Evolutionary conservation across 2,888 invertebrate species (phyloP).

Genomic region (Hartigia nigra): DNA sequence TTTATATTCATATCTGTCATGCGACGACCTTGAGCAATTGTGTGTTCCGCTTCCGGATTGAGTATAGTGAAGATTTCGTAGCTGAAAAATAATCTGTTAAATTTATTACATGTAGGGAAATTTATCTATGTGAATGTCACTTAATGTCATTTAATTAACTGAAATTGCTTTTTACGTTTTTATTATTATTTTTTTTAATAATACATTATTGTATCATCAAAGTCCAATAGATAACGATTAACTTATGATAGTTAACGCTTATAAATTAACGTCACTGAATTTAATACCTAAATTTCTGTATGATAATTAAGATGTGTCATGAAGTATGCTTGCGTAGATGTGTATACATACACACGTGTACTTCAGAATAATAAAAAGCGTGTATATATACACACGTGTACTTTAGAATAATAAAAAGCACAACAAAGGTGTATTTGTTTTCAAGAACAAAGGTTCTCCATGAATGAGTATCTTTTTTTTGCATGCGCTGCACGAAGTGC

Average conservation of each 20-base stretch:
- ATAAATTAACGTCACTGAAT: too few species aligned
- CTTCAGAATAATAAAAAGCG: background rate
- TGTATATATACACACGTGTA: too few species aligned
- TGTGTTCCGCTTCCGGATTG: background rate
- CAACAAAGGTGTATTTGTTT: background rate
- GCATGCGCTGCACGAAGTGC: background rate
- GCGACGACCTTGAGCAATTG: background rate
- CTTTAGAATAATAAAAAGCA: background rate
- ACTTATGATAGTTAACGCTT: too few species aligned
- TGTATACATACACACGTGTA: background rate
- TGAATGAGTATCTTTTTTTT: background rate
- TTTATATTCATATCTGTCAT: background rate
- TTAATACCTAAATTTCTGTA: too few species aligned
- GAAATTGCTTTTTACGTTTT: conserved; percentile 9
- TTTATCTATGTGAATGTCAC: background rate
- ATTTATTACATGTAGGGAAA: background rate
- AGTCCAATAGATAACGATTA: too few species aligned
- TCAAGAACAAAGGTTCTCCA: background rate
- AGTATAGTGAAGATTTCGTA: too few species aligned
- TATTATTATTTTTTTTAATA: too few species aligned
- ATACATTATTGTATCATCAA: background rate
- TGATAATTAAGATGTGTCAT: background rate
- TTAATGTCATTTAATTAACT: background rate
- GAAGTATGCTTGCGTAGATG: background rate
- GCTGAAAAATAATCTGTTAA: background rate